Evolutionary conservation across 2,797 vertebrate genomes (phyloP).

Genomic region (Somateria mollissima): DNA sequence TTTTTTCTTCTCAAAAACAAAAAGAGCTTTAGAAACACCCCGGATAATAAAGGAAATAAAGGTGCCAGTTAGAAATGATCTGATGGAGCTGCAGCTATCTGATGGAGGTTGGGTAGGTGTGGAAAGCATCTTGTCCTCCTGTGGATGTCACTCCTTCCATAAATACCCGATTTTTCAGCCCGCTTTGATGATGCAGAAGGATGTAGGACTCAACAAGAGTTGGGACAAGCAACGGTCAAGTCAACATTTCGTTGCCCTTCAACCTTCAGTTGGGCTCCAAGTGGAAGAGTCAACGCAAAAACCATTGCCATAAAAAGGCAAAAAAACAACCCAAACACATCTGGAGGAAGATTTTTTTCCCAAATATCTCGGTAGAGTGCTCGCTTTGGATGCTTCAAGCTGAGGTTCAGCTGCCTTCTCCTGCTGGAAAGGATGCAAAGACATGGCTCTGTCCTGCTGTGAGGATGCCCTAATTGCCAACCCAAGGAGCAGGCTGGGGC

Average conservation of each 20-base stretch:
- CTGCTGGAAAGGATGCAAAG: background rate
- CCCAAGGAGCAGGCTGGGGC: background rate
- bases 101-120: too few species aligned
- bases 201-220: background rate
- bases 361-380: background rate
- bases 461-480: background rate
- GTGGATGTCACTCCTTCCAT: accelerated
- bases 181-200: background rate
- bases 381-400: background rate
- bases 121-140: too few species aligned
- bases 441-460: background rate
- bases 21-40: background rate
- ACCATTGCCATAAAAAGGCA: background rate
- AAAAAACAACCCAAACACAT: too few species aligned
- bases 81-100: too few species aligned
- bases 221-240: background rate
- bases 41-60: background rate
- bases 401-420: background rate
- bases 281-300: background rate
- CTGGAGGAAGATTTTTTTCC: background rate
- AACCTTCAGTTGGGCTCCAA: background rate
- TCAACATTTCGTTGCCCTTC: background rate
- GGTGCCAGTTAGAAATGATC: background rate
- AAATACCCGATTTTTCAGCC: background rate
- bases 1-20: background rate